Base-by-base conservation (phyloP, 1,140 invertebrate species). In the Habropoda laboriosa region DNA sequence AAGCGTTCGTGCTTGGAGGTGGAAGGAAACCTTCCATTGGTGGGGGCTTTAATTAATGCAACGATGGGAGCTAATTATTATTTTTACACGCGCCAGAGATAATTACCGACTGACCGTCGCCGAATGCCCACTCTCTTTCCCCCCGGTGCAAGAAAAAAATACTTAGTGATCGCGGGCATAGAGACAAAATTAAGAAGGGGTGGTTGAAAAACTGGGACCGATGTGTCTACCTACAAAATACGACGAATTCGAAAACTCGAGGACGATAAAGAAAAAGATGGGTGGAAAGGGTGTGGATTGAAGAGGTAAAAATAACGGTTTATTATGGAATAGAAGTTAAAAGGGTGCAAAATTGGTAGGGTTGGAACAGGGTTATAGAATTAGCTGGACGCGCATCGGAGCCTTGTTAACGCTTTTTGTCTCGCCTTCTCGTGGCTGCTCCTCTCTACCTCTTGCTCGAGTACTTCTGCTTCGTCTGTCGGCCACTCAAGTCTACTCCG, bases 351-450 rank as follows among this genome's bases (percentile, higher is more conserved):
- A n/a, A n/a, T n/a, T n/a, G n/a, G n/a, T n/a, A n/a, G 10, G 2
- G 74, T 8, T 27, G 32, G 8, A 38, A 24, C 8, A 6, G 73
- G 49, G 75, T 85, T 80, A 79, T 86, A 84, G 85, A 86, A 87
- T 85, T 85, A 83, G 81, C 35, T 80, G 60, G 73, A 58, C 53
- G 53, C 55, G 61, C 83, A 86, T 88, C 74, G 81, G 66, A 75
- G 80, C 61, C 89, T 91, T 88, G 90, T 92, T 92, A 93, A 91
- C 81, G 88, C 82, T 92, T 92, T 90, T 90, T 91, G 88, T 68
- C 53, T 2, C n/a, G 53, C 16, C 27, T 40, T 61, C 72, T 53
- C 30, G 40, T 68, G 47, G n/a, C n/a, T n/a, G n/a, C n/a, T n/a
- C n/a, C 72, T 24, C 61, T 83, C 8, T 47, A 4, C 61, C n/a